A percentile compares a stretch with the other conserved stretches of the same genome.
These are phyloP conservation scores for Bacillus rossius DNA, from an alignment of 1,140 invertebrate genomes.

Conservation along the genomic window DNA sequence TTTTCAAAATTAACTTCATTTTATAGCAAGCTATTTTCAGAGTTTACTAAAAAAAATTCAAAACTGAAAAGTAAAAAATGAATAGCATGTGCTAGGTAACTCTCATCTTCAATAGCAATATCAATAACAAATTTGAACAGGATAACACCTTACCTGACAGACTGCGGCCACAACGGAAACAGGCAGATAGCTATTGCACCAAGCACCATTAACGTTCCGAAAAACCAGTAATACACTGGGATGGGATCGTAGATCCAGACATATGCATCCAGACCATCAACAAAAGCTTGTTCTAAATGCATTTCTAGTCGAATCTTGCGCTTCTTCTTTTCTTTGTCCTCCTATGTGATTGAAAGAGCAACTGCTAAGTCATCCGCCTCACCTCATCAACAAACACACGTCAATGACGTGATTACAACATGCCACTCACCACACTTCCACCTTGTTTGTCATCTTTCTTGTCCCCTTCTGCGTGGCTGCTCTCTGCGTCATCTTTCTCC, in stretches of 20 bases:
- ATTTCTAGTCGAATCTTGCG: constrained; percentile 82
- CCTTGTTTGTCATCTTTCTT: constrained; percentile 29
- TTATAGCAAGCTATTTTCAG: no score
- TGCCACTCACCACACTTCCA: neutral
- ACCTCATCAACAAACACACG: neutral
- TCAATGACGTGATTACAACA: neutral
- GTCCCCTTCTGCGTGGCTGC: constrained; percentile 48
- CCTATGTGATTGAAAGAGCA: constrained; percentile 5
- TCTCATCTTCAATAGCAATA: no score
- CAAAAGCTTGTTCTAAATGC: constrained; percentile 91
- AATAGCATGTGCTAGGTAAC: no score
- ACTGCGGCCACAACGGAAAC: constrained; percentile 95
- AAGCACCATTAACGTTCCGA: constrained; percentile 85
- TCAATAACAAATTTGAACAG: neutral
- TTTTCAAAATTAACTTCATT: no score
- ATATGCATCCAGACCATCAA: constrained; percentile 92
- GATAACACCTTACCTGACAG: constrained; percentile 53
- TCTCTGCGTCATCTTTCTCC: constrained; percentile 47
- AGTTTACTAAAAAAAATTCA: no score
- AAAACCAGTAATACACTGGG: constrained; percentile 93
- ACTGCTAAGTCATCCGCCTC: constrained; percentile 1
- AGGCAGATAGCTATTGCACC: constrained; percentile 94
- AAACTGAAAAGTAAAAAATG: no score
- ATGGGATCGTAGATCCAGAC: constrained; percentile 99
- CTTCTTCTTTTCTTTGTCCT: constrained; percentile 46